Evolutionary conservation across 2,888 invertebrate species (phyloP).

Genomic region (Eudiplozoon nipponicum): DNA sequence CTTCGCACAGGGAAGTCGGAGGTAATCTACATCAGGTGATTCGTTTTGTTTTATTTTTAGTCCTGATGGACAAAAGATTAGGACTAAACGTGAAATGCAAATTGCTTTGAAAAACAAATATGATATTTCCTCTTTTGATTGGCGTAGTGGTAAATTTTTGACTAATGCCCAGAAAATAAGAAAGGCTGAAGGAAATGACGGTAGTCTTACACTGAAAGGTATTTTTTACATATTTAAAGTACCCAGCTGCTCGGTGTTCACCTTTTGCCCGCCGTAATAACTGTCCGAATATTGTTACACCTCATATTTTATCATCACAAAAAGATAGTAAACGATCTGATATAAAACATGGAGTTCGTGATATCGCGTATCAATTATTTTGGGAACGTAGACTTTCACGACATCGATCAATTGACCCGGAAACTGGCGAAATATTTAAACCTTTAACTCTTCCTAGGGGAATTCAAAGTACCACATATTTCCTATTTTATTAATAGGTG

Average conservation of each 20-base stretch:
- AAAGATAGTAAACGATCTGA: not conserved
- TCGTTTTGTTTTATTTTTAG: too few species aligned
- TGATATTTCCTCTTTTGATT: not conserved
- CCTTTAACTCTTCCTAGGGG: too few species aligned
- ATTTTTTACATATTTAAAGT: too few species aligned
- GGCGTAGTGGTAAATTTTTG: not conserved
- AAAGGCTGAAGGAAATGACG: not conserved
- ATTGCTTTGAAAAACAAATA: not conserved
- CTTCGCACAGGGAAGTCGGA: not conserved
- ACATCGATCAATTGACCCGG: too few species aligned
- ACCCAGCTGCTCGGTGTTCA: not conserved
- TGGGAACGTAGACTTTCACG: constrained; percentile 1
- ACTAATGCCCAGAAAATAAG: not conserved
- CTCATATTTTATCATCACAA: not conserved
- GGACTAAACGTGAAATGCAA: not conserved
- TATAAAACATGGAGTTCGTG: not conserved
- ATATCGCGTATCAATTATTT: not conserved
- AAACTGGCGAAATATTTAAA: too few species aligned
- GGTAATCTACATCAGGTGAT: not conserved
- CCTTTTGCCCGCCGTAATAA: not conserved
- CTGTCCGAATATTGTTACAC: not conserved
- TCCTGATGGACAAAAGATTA: not conserved
- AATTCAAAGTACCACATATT: not conserved
- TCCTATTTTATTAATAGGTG: not conserved
- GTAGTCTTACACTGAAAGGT: too few species aligned